Evolutionary conservation across 1,140 invertebrate genomes (phyloP).

Genomic region (Drosophila trapezifrons): DNA sequence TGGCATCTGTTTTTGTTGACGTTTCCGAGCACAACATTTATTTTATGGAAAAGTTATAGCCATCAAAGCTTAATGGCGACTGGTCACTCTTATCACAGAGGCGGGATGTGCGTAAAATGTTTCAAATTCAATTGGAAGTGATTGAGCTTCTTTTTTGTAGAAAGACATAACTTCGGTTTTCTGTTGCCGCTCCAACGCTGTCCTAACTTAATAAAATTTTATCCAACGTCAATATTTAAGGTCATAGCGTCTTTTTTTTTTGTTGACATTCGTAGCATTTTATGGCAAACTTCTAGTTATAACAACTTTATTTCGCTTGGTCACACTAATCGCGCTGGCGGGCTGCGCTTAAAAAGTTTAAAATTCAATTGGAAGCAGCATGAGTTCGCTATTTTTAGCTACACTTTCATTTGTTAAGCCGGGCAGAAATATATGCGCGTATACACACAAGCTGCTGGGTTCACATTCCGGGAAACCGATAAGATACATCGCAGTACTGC

Average conservation of each 20-base stretch:
- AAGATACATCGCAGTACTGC: constrained; percentile 11
- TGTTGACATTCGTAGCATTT: constrained; percentile 29
- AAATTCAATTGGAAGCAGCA: neutral
- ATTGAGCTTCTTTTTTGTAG: too few relatives aligned
- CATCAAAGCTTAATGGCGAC: neutral
- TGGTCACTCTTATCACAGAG: constrained; percentile 17
- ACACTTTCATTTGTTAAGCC: constrained; percentile 1
- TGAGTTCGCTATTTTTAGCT: constrained; percentile 16
- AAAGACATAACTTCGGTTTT: too few relatives aligned
- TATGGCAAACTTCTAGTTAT: constrained; percentile 11
- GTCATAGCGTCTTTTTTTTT: constrained; percentile 13
- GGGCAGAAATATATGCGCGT: constrained; percentile 1
- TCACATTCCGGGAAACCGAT: constrained; percentile 9
- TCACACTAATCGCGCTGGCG: constrained; percentile 11
- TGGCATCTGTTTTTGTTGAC: constrained; percentile 56
- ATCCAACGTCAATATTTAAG: neutral
- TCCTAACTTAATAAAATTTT: neutral
- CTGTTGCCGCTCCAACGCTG: neutral
- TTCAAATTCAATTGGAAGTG: neutral
- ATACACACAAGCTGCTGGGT: constrained; percentile 5
- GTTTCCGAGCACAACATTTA: constrained; percentile 21
- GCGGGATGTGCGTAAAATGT: neutral
- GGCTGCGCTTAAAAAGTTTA: neutral
- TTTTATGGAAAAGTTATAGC: constrained; percentile 17
- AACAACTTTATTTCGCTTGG: neutral